Base-by-base conservation (phyloP, 2,888 invertebrate species). In the Nymphalis c-album region DNA sequence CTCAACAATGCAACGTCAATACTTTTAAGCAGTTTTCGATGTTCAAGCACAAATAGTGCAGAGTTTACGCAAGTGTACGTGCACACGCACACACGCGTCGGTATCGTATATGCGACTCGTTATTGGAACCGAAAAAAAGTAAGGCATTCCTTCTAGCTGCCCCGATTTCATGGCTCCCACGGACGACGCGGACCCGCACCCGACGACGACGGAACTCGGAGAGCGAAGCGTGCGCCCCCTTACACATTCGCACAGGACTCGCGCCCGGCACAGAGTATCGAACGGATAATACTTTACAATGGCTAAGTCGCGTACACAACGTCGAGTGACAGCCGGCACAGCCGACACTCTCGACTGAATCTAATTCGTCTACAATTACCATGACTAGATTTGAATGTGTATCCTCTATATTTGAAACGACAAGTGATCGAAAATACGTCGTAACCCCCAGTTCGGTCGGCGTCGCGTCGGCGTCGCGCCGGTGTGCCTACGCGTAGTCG, bases 401-500 rank as follows among this genome's bases (percentile, higher is more conserved):
- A 5, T 35, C 31, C 31, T 22, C 10, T 22, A 53, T 26, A 16
- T 5, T 53, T 22, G 22, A 50, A 50, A 20, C 50, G 51, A 22
- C 51, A 53, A 53, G 13, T 10, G 5, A 53, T 22, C 13, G 51
- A 22, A 53, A 22, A 22, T 2, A 22, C 2, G 2, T 22, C 2
- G 22, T 1, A 22, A 22, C 22, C 22, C 22, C 22, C 22, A 22
- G 22, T 1, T 22, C 22, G 22, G 22, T 22, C 22, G 22, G 3
- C 22, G 45, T 45, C 10, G 45, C 10, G 45, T 3, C 22, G 22
- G 22, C 20, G 51, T 22, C 22, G 51, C 13, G 51, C n/a, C n/a
- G n/a, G n/a, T n/a, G 66, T 45, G 40, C 22, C 85, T 91, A 94
- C 71, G 95, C 95, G 90, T 95, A 96, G 85, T 95, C 95, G 75